Evolutionary conservation across 2,113 vertebrate genomes (phyloP), one percentile per base, ranked within the genome.

Genomic region (Suncus etruscus): DNA sequence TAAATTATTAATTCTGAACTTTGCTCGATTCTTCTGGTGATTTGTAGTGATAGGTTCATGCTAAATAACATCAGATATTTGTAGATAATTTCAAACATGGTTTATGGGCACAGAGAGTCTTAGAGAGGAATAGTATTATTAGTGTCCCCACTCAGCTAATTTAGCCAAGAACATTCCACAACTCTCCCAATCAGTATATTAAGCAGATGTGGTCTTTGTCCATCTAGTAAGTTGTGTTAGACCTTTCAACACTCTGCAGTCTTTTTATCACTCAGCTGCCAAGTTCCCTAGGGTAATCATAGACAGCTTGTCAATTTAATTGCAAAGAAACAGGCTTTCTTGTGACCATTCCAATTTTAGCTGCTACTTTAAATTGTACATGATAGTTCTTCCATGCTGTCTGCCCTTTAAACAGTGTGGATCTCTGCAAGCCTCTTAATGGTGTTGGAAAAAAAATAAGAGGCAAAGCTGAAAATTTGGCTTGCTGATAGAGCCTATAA

Each of bases 311-410:
- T 95, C 91, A 95, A 85, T 92, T 95, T 95, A 95, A 95, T 95
- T 97, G 90, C 92, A 95, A 93, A 88, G 94, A 97, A 97, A 97
- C 83, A 95, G 88, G 86, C 81, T 95, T 97, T 96, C 94, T 96
- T 96, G 94, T 94, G 86, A 96, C 92, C 86, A 95, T 94, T 97
- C 93, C 92, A 95, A 94, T 92, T 96, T 97, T 94, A 91, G 93
- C 79, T 96, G 74, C 54, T 90, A 96, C 96, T 96, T 96, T 92
- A 97, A 97, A 97, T 91, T 95, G 79, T 90, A 70, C 91, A 92
- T 45, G 76, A 94, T 95, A 89, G 86, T 95, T 88, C 95, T 95
- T 90, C 95, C 86, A 94, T 88, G 89, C 92, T 95, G 96, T 95
- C 87, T 96, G 92, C 70, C 92, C 77, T 92, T 94, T 96, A 95